Percentiles rank a stretch among this genome's conserved stretches.
Conservation (phyloP, 2,113 vertebrate species). For the Cheirogaleus medius region DNA sequence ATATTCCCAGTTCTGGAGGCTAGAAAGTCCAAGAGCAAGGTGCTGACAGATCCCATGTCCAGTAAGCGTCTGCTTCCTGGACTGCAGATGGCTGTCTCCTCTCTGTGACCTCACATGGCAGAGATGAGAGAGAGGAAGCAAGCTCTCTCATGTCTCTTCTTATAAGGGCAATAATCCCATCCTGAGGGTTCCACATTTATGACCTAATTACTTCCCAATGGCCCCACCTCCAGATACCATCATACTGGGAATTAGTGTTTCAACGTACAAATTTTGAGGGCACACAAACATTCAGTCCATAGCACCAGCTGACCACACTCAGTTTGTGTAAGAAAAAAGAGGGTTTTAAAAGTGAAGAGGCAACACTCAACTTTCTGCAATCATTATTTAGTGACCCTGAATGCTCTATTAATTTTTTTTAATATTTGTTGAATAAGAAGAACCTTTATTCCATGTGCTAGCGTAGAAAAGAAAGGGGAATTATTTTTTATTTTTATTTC, state of each 20-base stretch:
- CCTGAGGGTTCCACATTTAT: neutral
- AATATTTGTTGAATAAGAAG: neutral
- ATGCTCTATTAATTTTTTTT: neutral
- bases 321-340: neutral
- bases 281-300: neutral
- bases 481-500: neutral
- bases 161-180: neutral
- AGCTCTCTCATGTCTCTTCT: neutral
- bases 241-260: neutral
- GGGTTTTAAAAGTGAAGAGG: neutral
- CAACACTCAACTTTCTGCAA: neutral
- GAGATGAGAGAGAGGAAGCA: neutral
- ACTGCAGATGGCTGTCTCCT: neutral
- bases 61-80: neutral
- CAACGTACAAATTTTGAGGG: neutral
- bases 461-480: neutral
- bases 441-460: neutral
- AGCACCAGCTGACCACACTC: neutral
- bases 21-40: no score
- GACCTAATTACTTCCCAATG: neutral
- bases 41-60: neutral
- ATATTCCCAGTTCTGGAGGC: neutral
- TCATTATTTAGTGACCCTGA: neutral
- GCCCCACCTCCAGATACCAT: neutral
- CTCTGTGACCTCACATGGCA: no score